Evolutionary conservation across 2,797 vertebrate species (phyloP), one percentile per base, ranked within the genome.

Genomic region (Hippocampus kuda): DNA sequence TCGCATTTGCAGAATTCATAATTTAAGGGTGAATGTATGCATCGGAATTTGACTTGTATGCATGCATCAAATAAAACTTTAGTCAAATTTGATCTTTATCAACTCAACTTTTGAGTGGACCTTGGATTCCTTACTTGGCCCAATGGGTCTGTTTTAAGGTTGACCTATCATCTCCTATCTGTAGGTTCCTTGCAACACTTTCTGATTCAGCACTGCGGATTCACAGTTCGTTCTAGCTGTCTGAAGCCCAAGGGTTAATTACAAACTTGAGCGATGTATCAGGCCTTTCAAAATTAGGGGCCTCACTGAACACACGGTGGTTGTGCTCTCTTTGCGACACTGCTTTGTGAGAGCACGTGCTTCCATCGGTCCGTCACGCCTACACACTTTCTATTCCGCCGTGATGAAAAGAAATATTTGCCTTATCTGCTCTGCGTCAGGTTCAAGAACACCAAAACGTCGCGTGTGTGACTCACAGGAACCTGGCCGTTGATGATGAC

Each of bases 401-500:
- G 12, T 27, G 56, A 57, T 42, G 61, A 63, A 41, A 22, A 63
- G n/a, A 11, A 42, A 63, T n/a, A 54, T 13, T 54, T 54, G 22
- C 38, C 54, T 27, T 59, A 26, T 66, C n/a, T 60, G n/a, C 42
- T 24, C 57, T 26, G 0, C 20, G 56, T 41, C 38, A 10, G 51
- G 27, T 67, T 72, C 64, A n/a, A 65, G 13, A 27, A 48, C 26
- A 18, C 64, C 27, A 49, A 65, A 64, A 42, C 22, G 9, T 5
- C 22, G 10, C 38, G 38, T 15, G 15, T 30, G 79, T 75, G 83
- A 95, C 96, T 97, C 90, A 98, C 96, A 75, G 95, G 96, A 69
- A 98, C 91, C 87, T 99, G 97, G 80, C 97, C 97, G 42, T 99
- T 99, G 88, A 98, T 93, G 88, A 98, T 96, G 85, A 98, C 95